Conservation (phyloP, 1,140 invertebrate genomes). For the Apis florea region DNA sequence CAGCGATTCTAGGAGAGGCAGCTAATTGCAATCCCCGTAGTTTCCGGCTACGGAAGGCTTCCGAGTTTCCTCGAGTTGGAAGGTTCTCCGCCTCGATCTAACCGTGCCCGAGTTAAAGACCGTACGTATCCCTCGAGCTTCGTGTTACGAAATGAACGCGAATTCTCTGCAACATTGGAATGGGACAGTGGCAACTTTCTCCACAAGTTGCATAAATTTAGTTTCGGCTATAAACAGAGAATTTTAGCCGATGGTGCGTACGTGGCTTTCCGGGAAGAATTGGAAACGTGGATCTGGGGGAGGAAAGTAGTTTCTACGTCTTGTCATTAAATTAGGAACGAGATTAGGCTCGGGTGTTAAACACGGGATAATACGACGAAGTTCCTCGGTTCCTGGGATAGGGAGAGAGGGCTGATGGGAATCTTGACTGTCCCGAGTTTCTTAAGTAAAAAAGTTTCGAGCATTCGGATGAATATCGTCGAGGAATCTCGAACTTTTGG, state of each 20-base stretch:
- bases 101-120: constrained; percentile 2
- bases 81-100: neutral
- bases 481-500: neutral
- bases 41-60: neutral
- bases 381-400: too few relatives aligned
- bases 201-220: neutral
- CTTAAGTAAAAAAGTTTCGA: constrained; percentile 9
- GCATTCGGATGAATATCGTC: neutral
- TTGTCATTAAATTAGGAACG: constrained; percentile 1
- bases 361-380: neutral
- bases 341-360: constrained; percentile 3
- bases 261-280: too few relatives aligned
- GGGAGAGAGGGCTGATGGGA: neutral
- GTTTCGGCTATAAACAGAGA: neutral
- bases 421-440: neutral
- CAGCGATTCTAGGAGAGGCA: neutral
- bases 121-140: neutral
- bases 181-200: neutral
- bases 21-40: neutral
- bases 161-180: neutral
- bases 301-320: neutral
- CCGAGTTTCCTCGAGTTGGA: neutral
- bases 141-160: neutral
- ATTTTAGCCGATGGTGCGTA: neutral
- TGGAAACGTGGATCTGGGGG: neutral